Conservation (phyloP, 2,888 invertebrate species). For the Leucophora obtusa region DNA sequence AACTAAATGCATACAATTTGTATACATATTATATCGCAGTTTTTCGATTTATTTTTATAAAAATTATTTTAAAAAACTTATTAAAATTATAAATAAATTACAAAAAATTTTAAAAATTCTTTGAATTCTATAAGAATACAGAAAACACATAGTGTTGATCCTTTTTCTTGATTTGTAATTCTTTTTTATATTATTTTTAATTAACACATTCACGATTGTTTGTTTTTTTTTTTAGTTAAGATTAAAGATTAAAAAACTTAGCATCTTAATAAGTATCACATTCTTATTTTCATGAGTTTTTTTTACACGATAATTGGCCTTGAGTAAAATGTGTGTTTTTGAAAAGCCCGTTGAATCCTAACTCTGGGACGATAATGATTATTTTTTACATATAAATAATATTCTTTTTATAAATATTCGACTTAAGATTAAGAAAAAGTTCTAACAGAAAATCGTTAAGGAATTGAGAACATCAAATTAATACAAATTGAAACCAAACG, state of each 20-base stretch:
- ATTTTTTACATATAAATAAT: slow-evolving; percentile 1
- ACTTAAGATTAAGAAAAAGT: slow-evolving; percentile 19
- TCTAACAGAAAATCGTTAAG: slow-evolving; percentile 2
- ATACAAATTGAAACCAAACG: slow-evolving; percentile 31
- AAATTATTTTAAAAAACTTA: slow-evolving; percentile 28
- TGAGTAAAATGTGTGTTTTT: slow-evolving; percentile 33
- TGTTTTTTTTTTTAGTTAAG: slow-evolving; percentile 10
- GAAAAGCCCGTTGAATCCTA: background rate
- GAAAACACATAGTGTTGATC: slow-evolving; percentile 49
- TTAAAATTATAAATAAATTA: slow-evolving; percentile 38
- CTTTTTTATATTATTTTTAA: slow-evolving; percentile 63
- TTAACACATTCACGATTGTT: slow-evolving; percentile 44
- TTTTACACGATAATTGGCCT: slow-evolving; percentile 58
- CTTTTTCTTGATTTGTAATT: slow-evolving; percentile 45
- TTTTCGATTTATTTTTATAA: slow-evolving; percentile 48
- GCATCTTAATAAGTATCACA: slow-evolving; percentile 77
- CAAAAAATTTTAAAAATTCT: slow-evolving; percentile 51
- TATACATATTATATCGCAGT: slow-evolving; percentile 58
- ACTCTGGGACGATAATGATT: slow-evolving; percentile 44
- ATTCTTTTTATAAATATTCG: slow-evolving; percentile 30
- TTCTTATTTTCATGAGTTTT: slow-evolving; percentile 74
- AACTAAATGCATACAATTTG: slow-evolving; percentile 51
- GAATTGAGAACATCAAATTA: slow-evolving; percentile 8
- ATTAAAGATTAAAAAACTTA: slow-evolving; percentile 69
- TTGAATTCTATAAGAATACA: slow-evolving; percentile 12